Evolutionary conservation across 2,888 invertebrate genomes (phyloP).

Genomic region (Lithophane ornitopus): DNA sequence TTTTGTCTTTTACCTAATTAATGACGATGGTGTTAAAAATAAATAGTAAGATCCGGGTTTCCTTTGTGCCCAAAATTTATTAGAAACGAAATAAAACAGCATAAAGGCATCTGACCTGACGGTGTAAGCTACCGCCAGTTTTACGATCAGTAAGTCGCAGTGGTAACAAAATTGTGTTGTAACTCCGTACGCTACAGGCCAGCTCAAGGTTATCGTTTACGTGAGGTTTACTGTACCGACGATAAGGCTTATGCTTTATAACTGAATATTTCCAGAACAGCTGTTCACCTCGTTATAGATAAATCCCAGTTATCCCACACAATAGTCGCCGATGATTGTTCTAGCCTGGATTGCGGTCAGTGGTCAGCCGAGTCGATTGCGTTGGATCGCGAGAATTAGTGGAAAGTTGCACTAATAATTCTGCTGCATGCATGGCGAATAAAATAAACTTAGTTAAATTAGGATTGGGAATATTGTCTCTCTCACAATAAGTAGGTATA

Average conservation of each 20-base stretch:
- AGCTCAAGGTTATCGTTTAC: neutral
- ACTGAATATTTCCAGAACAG: neutral
- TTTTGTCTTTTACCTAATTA: neutral
- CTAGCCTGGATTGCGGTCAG: conserved; percentile 14
- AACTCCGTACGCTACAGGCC: too few species aligned
- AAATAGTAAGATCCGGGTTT: neutral
- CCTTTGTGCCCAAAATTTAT: neutral
- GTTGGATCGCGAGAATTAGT: neutral
- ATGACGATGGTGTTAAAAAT: neutral
- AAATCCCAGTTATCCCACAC: neutral
- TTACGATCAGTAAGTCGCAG: neutral
- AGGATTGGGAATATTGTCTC: neutral
- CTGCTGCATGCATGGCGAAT: neutral
- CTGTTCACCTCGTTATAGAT: neutral
- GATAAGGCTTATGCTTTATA: neutral
- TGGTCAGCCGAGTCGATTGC: conserved; percentile 6
- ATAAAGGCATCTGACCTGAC: neutral
- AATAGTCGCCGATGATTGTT: conserved; percentile 12
- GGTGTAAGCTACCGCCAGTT: neutral
- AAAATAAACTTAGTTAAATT: neutral
- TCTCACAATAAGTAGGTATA: neutral
- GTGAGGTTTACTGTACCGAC: neutral
- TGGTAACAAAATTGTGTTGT: neutral
- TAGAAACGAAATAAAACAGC: neutral
- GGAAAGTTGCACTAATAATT: neutral